Conservation (phyloP, 2,113 vertebrate genomes). For the Sitta europaea region DNA sequence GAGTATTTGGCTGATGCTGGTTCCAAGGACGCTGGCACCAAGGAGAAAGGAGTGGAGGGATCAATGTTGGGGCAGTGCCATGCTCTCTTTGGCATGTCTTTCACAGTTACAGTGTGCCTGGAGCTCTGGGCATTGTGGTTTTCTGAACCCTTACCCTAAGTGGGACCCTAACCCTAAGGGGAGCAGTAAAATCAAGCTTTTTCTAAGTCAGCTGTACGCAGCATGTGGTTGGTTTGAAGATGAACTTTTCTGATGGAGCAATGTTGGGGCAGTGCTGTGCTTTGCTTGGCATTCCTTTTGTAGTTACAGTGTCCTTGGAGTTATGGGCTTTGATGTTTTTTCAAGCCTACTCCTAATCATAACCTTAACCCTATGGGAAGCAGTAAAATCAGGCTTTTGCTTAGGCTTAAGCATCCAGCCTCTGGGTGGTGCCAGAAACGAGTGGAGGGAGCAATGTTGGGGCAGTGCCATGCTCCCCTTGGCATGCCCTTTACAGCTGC, state of each 20-base stretch:
- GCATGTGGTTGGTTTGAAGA: not conserved
- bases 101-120: not conserved
- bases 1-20: not conserved
- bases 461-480: too few species aligned
- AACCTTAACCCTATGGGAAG: not conserved
- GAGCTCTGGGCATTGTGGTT: not conserved
- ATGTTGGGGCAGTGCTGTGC: fast-evolving
- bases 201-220: not conserved
- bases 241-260: fast-evolving
- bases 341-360: not conserved
- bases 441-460: not conserved
- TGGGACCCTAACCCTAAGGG: too few species aligned
- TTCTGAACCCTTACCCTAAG: not conserved
- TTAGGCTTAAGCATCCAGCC: not conserved
- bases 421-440: not conserved
- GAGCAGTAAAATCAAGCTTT: not conserved
- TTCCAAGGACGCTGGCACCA: too few species aligned
- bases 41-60: not conserved
- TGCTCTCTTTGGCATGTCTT: not conserved
- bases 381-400: not conserved
- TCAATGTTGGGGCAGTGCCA: not conserved
- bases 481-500: not conserved
- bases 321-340: not conserved
- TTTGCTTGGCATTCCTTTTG: not conserved
- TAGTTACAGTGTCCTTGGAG: not conserved